phyloP scores from a whole-genome alignment of 2,888 invertebrate species.

The Meandrusa payeni region DNA sequence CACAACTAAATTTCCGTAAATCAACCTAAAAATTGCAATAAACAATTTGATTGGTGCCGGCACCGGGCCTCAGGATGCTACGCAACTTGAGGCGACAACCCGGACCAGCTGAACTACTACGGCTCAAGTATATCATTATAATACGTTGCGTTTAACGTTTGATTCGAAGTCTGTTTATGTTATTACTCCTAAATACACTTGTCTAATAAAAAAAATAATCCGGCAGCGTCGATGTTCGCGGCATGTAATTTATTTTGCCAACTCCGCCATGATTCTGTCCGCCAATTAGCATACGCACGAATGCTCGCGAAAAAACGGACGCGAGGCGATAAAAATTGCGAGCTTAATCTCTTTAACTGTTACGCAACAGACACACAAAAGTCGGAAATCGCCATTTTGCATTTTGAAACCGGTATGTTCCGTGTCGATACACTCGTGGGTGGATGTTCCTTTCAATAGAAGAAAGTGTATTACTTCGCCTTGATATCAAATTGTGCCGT shows the following conservation, averaged over 20 bases:
- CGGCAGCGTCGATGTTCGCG: too few relatives aligned
- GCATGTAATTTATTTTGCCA: conserved; percentile 1
- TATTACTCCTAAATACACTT: too few relatives aligned
- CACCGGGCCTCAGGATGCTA: too few relatives aligned
- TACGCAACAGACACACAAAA: conserved; percentile 60
- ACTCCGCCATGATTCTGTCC: conserved; percentile 15
- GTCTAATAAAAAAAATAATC: neutral
- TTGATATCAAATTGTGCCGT: conserved; percentile 32
- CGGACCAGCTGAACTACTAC: too few relatives aligned
- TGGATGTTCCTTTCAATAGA: conserved; percentile 64
- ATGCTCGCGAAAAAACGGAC: conserved; percentile 14
- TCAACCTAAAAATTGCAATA: too few relatives aligned
- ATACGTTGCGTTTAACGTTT: too few relatives aligned
- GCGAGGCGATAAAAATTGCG: conserved; percentile 27
- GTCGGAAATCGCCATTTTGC: conserved; percentile 56
- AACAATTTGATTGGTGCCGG: too few relatives aligned
- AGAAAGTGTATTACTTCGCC: conserved; percentile 57
- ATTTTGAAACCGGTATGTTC: conserved; percentile 68
- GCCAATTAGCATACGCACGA: conserved; percentile 20
- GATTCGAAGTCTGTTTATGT: too few relatives aligned
- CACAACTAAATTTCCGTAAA: too few relatives aligned
- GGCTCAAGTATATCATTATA: too few relatives aligned
- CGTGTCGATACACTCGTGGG: conserved; percentile 68
- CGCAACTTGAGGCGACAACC: too few relatives aligned
- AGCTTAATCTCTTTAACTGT: conserved; percentile 43